A percentile compares a stretch with the other conserved stretches of the same genome.
Conservation (phyloP, 2,797 vertebrate genomes). For the Pseudochaenichthys georgianus region DNA sequence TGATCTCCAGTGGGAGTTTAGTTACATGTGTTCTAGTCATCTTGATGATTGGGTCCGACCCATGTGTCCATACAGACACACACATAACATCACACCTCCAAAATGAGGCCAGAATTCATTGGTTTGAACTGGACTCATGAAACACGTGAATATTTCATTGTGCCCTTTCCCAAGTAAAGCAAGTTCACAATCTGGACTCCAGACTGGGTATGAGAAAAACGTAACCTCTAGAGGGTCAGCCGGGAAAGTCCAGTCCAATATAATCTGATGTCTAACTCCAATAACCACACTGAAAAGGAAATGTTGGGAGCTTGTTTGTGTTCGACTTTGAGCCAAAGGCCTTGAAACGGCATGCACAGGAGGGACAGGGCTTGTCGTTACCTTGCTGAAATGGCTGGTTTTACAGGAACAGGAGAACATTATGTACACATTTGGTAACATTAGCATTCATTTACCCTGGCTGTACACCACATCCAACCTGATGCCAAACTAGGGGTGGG, state of each 20-base stretch:
- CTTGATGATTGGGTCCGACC: constrained; percentile 37
- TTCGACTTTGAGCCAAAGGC: constrained; percentile 40
- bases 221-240: constrained; percentile 64
- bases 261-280: constrained; percentile 61
- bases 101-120: constrained; percentile 57
- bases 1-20: constrained; percentile 40
- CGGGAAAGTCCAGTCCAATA: constrained; percentile 75
- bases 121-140: constrained; percentile 66
- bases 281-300: constrained; percentile 57
- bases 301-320: constrained; percentile 59
- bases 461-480: constrained; percentile 25
- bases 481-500: constrained; percentile 23
- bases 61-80: constrained; percentile 21
- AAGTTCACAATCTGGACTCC: constrained; percentile 56
- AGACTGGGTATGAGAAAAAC: constrained; percentile 64
- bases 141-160: constrained; percentile 69
- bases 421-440: constrained; percentile 37
- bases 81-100: constrained; percentile 71
- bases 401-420: constrained; percentile 22
- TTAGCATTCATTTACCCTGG: constrained; percentile 49
- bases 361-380: constrained; percentile 36
- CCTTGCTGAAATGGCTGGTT: constrained; percentile 39
- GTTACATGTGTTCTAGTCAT: constrained; percentile 41
- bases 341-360: constrained; percentile 25
- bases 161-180: constrained; percentile 56